phyloP scores from a whole-genome alignment of 35 echinoderm and acorn worm species.

The Heliocidaris erythrogramma region DNA sequence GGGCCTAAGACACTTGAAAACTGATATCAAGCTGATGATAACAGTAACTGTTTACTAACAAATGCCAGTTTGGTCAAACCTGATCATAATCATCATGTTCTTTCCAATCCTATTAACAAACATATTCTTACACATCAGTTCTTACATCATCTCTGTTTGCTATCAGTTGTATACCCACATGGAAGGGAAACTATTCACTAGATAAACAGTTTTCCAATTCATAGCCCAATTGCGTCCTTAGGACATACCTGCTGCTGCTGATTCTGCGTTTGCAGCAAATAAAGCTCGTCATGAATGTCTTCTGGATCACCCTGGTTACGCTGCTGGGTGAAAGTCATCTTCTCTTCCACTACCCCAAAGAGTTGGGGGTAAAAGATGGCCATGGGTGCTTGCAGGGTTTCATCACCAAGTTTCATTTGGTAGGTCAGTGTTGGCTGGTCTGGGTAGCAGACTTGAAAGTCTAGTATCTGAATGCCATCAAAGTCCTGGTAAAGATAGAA shows the following conservation, averaged over 20 bases:
- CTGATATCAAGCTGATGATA: too few relatives aligned
- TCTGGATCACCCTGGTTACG: conserved; percentile 95
- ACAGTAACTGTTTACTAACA: too few relatives aligned
- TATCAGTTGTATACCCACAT: too few relatives aligned
- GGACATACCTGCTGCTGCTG: conserved; percentile 72
- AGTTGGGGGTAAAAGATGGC: conserved; percentile 88
- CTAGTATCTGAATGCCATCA: conserved; percentile 82
- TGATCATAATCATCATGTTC: too few relatives aligned
- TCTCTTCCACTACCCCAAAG: conserved; percentile 77
- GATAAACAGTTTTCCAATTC: too few relatives aligned
- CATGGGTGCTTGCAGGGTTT: conserved; percentile 92
- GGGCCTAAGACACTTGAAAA: too few relatives aligned
- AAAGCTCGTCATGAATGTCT: conserved; percentile 94
- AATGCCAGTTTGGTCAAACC: too few relatives aligned
- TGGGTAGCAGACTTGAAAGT: conserved; percentile 92
- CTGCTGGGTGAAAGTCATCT: conserved; percentile 87
- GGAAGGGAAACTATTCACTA: too few relatives aligned
- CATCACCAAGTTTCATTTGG: conserved; percentile 94
- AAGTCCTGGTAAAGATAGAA: conserved; percentile 72
- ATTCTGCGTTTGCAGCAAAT: conserved; percentile 86
- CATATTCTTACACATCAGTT: too few relatives aligned
- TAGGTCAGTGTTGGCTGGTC: conserved; percentile 87
- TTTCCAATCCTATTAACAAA: too few relatives aligned
- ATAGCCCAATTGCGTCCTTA: neutral
- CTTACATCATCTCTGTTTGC: too few relatives aligned